These are phyloP conservation scores for Drosophila melanogaster DNA, from an alignment of 1,140 invertebrate species.

Conservation along the genomic window DNA sequence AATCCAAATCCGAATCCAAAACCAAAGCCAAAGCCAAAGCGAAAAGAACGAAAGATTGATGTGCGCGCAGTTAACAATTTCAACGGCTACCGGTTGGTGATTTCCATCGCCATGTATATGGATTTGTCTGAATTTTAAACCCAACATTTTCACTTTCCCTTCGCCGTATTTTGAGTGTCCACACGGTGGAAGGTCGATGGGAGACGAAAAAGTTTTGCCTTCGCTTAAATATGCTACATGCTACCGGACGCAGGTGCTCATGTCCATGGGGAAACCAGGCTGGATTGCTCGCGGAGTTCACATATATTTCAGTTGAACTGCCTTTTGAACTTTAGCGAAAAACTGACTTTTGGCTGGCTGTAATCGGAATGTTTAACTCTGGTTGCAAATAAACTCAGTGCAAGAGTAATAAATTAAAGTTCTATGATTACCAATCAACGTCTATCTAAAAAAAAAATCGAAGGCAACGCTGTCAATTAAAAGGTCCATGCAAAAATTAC, in stretches of 20 bases:
- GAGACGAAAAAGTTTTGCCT: conserved; percentile 54
- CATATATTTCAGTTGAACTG: background rate
- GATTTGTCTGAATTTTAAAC: conserved; percentile 48
- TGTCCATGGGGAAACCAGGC: conserved; percentile 24
- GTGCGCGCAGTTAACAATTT: conserved; percentile 75
- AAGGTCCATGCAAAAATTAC: background rate
- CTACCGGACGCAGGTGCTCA: conserved; percentile 64
- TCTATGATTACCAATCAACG: background rate
- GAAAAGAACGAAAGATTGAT: conserved; percentile 63
- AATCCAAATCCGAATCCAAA: conserved; percentile 22
- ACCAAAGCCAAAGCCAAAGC: conserved; percentile 18
- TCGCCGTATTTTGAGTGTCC: conserved; percentile 19
- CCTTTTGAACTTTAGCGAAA: background rate
- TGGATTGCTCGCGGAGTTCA: conserved; percentile 14
- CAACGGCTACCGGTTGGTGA: conserved; percentile 64
- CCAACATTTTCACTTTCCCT: conserved; percentile 21
- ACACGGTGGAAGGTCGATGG: conserved; percentile 26
- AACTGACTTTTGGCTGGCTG: background rate
- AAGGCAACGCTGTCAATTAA: too few species aligned
- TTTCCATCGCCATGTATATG: conserved; percentile 37
- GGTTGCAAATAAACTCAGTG: background rate
- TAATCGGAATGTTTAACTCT: background rate
- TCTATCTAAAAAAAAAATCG: too few species aligned
- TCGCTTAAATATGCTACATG: conserved; percentile 67
- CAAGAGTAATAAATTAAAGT: background rate